Evolutionary conservation across 2,888 invertebrate genomes (phyloP).

Genomic region (Cepaea hortensis): DNA sequence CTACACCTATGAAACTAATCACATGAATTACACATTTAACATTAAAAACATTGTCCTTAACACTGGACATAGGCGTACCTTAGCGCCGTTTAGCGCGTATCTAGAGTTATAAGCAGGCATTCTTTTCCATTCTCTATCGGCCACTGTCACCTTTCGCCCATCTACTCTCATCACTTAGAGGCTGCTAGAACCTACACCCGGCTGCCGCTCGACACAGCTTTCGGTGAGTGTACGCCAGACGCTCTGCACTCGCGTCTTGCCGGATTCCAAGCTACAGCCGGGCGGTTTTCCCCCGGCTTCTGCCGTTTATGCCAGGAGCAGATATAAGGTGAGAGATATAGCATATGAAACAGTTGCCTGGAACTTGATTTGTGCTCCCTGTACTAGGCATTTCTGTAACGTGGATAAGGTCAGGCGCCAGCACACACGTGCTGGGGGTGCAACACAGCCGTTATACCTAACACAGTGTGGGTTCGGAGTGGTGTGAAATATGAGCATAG

Average conservation of each 20-base stretch:
- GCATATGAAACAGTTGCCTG: too few relatives aligned
- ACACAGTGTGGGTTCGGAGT: too few relatives aligned
- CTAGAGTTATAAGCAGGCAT: slow-evolving; percentile 48
- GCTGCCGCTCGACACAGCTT: not conserved
- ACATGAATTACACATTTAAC: too few relatives aligned
- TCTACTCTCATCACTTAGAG: slow-evolving; percentile 43
- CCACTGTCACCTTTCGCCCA: slow-evolving; percentile 40
- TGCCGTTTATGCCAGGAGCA: not conserved
- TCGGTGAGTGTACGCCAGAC: not conserved
- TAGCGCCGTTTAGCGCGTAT: slow-evolving; percentile 44
- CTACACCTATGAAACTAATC: too few relatives aligned
- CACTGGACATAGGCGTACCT: slow-evolving; percentile 35
- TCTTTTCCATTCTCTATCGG: slow-evolving; percentile 46
- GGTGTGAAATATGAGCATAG: not conserved
- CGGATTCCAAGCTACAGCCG: not conserved
- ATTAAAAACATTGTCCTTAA: not conserved
- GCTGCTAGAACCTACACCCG: not conserved
- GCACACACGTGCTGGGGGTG: too few relatives aligned
- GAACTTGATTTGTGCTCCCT: too few relatives aligned
- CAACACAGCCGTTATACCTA: too few relatives aligned
- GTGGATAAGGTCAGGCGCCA: too few relatives aligned
- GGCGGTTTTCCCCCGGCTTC: not conserved
- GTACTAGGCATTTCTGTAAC: too few relatives aligned
- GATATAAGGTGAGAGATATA: slow-evolving; percentile 12
- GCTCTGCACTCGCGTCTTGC: not conserved